These are phyloP conservation scores for Cydia fagiglandana DNA, from an alignment of 1,140 invertebrate species.

Conservation along the genomic window DNA sequence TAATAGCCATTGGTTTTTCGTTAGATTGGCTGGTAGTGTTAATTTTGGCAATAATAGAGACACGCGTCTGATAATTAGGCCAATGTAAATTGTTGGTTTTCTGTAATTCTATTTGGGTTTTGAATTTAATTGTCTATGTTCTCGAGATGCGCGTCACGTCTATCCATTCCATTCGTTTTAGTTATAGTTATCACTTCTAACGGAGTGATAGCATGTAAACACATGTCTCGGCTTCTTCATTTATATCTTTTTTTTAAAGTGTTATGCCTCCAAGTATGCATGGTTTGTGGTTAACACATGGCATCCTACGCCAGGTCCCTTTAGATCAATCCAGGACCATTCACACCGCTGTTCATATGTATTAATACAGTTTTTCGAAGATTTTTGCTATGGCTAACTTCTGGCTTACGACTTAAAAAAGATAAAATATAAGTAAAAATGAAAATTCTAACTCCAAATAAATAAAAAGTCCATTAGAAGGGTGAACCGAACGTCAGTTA, in stretches of 20 bases:
- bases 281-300: no score
- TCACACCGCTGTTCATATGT: no score
- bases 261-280: no score
- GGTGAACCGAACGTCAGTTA: slow-evolving; percentile 9
- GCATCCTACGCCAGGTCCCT: no score
- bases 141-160: neutral
- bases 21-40: neutral
- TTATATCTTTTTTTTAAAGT: no score
- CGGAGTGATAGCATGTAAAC: neutral
- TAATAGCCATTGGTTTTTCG: neutral
- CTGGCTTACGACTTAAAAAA: no score
- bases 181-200: neutral
- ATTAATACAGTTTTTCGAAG: no score
- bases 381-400: no score
- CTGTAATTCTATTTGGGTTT: slow-evolving; percentile 39
- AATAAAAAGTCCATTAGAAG: slow-evolving; percentile 16
- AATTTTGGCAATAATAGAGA: slow-evolving; percentile 27
- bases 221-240: no score
- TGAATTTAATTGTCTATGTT: slow-evolving; percentile 15
- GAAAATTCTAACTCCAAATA: neutral
- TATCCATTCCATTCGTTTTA: neutral
- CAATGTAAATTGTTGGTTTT: slow-evolving; percentile 37
- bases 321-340: no score
- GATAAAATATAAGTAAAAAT: slow-evolving; percentile 10
- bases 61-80: slow-evolving; percentile 38